phyloP scores from a whole-genome alignment of 2,797 vertebrate species.

The Cirrhinus molitorella region DNA sequence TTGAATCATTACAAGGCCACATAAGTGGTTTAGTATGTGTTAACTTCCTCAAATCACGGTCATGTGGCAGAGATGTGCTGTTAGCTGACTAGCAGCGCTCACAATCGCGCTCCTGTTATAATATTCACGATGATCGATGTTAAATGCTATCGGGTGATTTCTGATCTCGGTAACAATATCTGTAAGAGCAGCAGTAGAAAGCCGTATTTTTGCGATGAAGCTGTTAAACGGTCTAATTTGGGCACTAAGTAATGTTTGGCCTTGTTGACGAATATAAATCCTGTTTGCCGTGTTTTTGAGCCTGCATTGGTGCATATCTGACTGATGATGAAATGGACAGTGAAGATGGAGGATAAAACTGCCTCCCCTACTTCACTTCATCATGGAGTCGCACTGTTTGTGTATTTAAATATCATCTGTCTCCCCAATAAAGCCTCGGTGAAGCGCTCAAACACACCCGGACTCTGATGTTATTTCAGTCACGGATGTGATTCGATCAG shows the following conservation, averaged over 20 bases:
- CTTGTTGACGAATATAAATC: neutral
- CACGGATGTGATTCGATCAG: neutral
- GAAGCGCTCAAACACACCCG: neutral
- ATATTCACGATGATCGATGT: neutral
- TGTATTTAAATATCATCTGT: neutral
- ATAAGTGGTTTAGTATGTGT: neutral
- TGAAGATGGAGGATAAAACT: constrained; percentile 73
- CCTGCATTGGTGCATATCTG: neutral
- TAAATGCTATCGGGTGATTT: constrained; percentile 3
- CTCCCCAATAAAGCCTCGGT: neutral
- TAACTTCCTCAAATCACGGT: constrained; percentile 55
- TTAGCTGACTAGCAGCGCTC: constrained; percentile 28
- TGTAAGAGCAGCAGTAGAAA: neutral
- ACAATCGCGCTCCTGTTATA: constrained; percentile 1
- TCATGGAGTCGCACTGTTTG: constrained; percentile 54
- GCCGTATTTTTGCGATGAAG: neutral
- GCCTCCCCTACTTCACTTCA: constrained; percentile 68
- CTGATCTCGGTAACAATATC: neutral
- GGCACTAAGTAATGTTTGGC: neutral
- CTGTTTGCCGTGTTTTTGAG: neutral
- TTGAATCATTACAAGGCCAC: neutral
- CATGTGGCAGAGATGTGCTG: constrained; percentile 50
- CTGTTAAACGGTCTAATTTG: neutral
- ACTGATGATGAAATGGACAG: constrained; percentile 67
- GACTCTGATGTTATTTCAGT: neutral